Conservation (phyloP, 2,888 invertebrate genomes). For the Blomia tropicalis region DNA sequence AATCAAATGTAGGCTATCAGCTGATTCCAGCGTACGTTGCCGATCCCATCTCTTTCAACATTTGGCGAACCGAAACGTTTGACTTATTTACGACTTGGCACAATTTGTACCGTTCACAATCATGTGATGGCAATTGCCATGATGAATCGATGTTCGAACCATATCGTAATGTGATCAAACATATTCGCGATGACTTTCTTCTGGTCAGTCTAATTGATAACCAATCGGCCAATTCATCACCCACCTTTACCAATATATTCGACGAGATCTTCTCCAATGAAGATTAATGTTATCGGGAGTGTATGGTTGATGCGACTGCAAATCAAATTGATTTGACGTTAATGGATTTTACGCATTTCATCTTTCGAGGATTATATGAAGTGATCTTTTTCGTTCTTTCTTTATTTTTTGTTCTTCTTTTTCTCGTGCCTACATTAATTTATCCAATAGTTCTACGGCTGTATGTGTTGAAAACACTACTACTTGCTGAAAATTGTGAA, state of each 20-base stretch:
- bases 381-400: too few species aligned
- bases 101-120: constrained; percentile 37
- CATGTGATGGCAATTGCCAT: constrained; percentile 36
- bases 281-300: too few species aligned
- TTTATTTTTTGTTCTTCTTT: too few species aligned
- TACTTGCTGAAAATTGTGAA: too few species aligned
- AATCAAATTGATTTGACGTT: too few species aligned
- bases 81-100: constrained; percentile 42
- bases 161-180: constrained; percentile 34
- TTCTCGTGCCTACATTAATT: too few species aligned
- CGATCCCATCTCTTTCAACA: constrained; percentile 43
- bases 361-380: too few species aligned
- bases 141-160: neutral
- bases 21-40: constrained; percentile 41
- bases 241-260: constrained; percentile 1
- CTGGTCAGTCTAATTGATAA: constrained; percentile 46
- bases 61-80: constrained; percentile 46
- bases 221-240: constrained; percentile 36
- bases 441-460: too few species aligned
- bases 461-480: too few species aligned
- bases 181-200: constrained; percentile 41
- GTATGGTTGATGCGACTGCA: too few species aligned
- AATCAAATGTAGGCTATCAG: constrained; percentile 11
- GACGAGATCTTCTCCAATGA: neutral
- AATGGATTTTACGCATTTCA: too few species aligned